Base-by-base conservation (phyloP, 2,797 vertebrate species). In the Cirrhinus mrigala region DNA sequence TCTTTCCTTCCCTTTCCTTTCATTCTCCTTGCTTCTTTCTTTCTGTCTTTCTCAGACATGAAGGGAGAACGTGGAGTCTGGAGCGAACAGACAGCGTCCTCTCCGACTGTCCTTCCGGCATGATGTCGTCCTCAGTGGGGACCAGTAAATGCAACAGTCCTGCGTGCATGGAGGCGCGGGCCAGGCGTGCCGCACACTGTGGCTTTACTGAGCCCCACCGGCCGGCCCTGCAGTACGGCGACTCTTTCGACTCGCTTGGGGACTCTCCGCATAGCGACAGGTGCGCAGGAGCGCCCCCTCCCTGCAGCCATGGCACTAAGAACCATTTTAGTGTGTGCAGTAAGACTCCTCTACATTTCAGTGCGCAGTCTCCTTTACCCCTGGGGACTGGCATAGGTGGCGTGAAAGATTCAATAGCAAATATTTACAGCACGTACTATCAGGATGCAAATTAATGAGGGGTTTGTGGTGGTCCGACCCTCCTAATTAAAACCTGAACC, bases 61-160 rank as follows among this genome's bases (percentile, higher is more conserved):
- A 98, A 92, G 97, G 97, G 93, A 97, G 97, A 92, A 98, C 97
- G 58, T 99, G 97, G 98, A 98, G 98, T 95, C 93, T 98, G 94
- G 97, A 99, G 90, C 94, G 94, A 90, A 98, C 97, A 0, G 97
- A 98, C 92, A 98, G 98, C 77, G 92, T 97, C 92, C 97, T 98
- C 89, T 99, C 98, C 0, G 98, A 99, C 92, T 98, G 97, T 79
- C 97, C 97, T 91, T 97, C 96, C 0, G 97, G 97, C 90, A 96
- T 98, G 92, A 96, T 97, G 91, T 96, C 98, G 91, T 99, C 98
- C 0, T 99, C 98, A 0, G 97, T 99, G 92, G 98, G 97, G 93
- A 99, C 97, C 95, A 99, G 98, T 93, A 99, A 99, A 94, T 99
- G 98, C 96, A 99, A 97, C 96, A 99, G 98, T 91, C 98, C 98